These are phyloP conservation scores for Chironomus tentans DNA, from an alignment of 2,888 invertebrate genomes.

Conservation along the genomic window DNA sequence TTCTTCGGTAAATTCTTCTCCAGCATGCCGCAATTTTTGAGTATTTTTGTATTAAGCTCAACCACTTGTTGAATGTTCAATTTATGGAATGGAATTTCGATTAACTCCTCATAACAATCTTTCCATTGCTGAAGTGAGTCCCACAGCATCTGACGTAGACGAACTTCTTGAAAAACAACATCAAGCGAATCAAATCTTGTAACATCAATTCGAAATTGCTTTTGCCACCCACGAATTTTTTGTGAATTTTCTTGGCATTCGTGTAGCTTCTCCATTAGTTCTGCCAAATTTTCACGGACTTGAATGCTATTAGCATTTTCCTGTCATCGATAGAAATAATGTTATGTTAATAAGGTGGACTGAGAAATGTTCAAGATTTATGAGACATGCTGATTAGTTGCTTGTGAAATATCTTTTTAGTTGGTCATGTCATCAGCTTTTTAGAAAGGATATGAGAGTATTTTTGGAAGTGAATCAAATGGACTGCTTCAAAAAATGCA, in stretches of 20 bases:
- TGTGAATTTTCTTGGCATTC: conserved; percentile 58
- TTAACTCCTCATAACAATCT: conserved; percentile 56
- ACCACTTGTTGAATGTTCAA: conserved; percentile 66
- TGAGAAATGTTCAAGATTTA: neutral
- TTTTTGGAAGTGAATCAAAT: too few relatives aligned
- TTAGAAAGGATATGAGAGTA: too few relatives aligned
- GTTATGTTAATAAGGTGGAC: conserved; percentile 12
- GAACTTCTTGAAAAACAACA: conserved; percentile 68
- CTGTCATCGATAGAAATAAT: conserved; percentile 42
- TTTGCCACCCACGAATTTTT: conserved; percentile 72
- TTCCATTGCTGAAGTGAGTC: conserved; percentile 69
- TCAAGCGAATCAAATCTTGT: conserved; percentile 74
- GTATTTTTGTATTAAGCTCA: conserved; percentile 53
- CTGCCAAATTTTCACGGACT: conserved; percentile 54
- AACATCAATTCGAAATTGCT: conserved; percentile 75
- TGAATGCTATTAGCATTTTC: conserved; percentile 59
- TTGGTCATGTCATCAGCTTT: too few relatives aligned
- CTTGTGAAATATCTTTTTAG: too few relatives aligned
- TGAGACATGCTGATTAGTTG: too few relatives aligned
- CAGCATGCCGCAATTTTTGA: conserved; percentile 64
- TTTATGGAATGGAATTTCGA: conserved; percentile 36
- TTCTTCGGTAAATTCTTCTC: conserved; percentile 78
- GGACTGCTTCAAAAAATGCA: too few relatives aligned
- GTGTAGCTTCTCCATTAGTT: conserved; percentile 53
- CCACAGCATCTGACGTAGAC: conserved; percentile 71